These are phyloP conservation scores for Octodon degus DNA, from an alignment of 2,113 vertebrate genomes.

Conservation along the genomic window DNA sequence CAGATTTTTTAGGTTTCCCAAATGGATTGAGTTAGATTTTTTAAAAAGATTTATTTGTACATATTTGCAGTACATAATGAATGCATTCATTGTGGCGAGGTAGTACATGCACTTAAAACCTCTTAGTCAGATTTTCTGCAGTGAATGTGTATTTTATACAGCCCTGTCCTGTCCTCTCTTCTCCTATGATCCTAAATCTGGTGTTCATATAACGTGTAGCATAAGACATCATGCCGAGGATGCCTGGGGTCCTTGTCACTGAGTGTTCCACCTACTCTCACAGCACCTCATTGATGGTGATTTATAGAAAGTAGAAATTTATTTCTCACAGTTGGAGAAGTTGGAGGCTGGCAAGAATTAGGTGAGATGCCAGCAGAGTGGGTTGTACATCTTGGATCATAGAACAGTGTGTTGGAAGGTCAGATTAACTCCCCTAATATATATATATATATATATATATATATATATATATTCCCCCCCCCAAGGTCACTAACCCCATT, in stretches of 20 bases:
- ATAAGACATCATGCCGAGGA: not conserved
- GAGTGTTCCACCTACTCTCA: not conserved
- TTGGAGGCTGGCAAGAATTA: not conserved
- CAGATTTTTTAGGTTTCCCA: not conserved
- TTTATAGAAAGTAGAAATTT: not conserved
- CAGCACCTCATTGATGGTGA: too few species aligned
- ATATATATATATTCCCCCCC: too few species aligned
- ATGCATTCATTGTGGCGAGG: not conserved
- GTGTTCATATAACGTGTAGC: not conserved
- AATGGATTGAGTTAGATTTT: not conserved
- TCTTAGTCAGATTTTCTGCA: not conserved
- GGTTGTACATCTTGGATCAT: not conserved
- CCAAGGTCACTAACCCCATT: not conserved
- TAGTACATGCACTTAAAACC: not conserved
- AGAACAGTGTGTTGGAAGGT: not conserved
- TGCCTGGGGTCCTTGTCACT: not conserved
- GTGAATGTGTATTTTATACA: not conserved
- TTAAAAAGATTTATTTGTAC: not conserved
- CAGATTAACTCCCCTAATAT: not conserved
- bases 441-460: too few species aligned
- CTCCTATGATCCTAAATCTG: not conserved
- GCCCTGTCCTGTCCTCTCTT: not conserved
- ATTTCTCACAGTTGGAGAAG: not conserved
- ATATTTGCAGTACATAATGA: not conserved
- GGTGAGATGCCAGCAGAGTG: not conserved